Evolutionary conservation across 1,140 invertebrate species (phyloP).

Genomic region (Zeugodacus cucurbitae): DNA sequence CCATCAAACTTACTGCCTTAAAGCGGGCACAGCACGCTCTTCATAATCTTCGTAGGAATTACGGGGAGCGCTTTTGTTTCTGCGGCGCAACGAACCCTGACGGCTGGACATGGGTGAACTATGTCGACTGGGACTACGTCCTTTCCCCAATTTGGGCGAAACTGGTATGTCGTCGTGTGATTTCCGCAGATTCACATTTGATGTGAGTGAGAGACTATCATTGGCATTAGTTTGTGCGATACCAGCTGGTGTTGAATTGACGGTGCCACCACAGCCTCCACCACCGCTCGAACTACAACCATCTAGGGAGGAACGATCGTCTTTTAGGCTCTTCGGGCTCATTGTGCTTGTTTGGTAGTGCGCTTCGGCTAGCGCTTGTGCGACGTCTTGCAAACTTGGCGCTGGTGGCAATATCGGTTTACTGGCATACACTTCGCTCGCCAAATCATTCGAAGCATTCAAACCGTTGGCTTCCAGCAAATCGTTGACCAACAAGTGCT

Average conservation of each 20-base stretch:
- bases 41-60: slow-evolving; percentile 89
- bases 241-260: neutral
- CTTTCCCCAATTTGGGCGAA: slow-evolving; percentile 56
- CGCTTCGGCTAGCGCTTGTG: slow-evolving; percentile 57
- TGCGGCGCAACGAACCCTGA: slow-evolving; percentile 73
- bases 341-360: slow-evolving; percentile 47
- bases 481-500: slow-evolving; percentile 76
- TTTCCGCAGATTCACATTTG: slow-evolving; percentile 50
- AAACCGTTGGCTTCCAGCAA: slow-evolving; percentile 85
- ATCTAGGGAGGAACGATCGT: slow-evolving; percentile 56
- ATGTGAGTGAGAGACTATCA: slow-evolving; percentile 45
- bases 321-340: slow-evolving; percentile 53
- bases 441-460: slow-evolving; percentile 59
- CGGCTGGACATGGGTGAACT: slow-evolving; percentile 67
- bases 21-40: slow-evolving; percentile 82
- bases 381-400: slow-evolving; percentile 64
- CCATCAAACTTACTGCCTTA: slow-evolving; percentile 77
- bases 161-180: slow-evolving; percentile 62
- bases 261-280: slow-evolving; percentile 45
- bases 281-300: slow-evolving; percentile 46
- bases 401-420: slow-evolving; percentile 61
- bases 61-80: slow-evolving; percentile 79
- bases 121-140: slow-evolving; percentile 56
- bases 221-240: neutral
- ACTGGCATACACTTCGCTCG: slow-evolving; percentile 60